phyloP scores from a whole-genome alignment of 2,113 vertebrate species.

The Hassar affinis region DNA sequence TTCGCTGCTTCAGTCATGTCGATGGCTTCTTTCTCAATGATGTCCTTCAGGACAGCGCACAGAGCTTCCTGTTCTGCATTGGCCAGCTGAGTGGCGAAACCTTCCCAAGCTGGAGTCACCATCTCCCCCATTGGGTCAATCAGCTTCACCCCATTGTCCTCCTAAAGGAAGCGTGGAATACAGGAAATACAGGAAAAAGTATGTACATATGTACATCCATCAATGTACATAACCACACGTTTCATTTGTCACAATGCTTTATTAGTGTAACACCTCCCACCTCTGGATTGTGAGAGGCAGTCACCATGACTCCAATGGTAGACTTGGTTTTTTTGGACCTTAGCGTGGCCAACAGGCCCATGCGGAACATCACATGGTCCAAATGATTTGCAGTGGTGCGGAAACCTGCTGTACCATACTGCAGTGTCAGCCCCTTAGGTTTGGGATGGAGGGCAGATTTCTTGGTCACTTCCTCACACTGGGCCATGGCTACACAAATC shows the following conservation, averaged over 20 bases:
- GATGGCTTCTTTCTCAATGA: slow-evolving; percentile 79
- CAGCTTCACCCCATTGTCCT: slow-evolving; percentile 94
- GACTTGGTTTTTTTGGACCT: slow-evolving; percentile 80
- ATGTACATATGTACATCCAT: not conserved
- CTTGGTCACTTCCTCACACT: slow-evolving; percentile 69
- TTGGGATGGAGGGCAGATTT: slow-evolving; percentile 75
- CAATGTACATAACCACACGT: not conserved
- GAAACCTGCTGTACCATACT: slow-evolving; percentile 94
- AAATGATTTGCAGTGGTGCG: slow-evolving; percentile 78
- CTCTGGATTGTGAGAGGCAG: slow-evolving; percentile 96
- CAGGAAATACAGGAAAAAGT: not conserved
- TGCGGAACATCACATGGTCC: slow-evolving; percentile 91
- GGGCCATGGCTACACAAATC: slow-evolving; percentile 60
- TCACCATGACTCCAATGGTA: slow-evolving; percentile 91
- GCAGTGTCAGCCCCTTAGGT: slow-evolving; percentile 76
- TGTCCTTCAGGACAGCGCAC: slow-evolving; percentile 66
- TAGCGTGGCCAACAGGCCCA: slow-evolving; percentile 87
- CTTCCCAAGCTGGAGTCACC: slow-evolving; percentile 86
- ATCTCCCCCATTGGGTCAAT: slow-evolving; percentile 95
- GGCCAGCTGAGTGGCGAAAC: slow-evolving; percentile 82
- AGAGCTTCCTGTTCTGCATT: slow-evolving; percentile 84
- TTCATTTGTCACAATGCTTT: not conserved
- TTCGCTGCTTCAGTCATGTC: slow-evolving; percentile 74
- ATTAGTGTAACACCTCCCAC: slow-evolving; percentile 57
- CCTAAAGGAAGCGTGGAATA: slow-evolving; percentile 66